Percentiles rank a stretch among this genome's conserved stretches.
Conservation (phyloP, 1,140 invertebrate species). For the Eriocheir sinensis region DNA sequence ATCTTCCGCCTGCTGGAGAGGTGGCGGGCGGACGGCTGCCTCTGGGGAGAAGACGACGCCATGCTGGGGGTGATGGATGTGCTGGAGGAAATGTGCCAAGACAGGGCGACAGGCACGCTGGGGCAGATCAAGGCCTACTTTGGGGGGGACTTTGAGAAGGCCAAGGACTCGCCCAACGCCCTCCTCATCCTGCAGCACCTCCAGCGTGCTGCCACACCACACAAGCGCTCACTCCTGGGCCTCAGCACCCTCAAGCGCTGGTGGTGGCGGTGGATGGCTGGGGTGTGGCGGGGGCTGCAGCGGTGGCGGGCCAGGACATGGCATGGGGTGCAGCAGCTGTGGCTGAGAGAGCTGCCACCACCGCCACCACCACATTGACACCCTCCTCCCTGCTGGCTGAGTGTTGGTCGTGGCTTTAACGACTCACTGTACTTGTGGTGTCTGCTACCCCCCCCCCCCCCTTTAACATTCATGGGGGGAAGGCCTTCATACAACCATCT, state of each 20-base stretch:
- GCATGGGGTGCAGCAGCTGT: too few relatives aligned
- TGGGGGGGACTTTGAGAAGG: slow-evolving; percentile 26
- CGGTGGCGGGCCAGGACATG: background rate
- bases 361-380: too few relatives aligned
- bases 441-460: too few relatives aligned
- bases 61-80: background rate
- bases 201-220: background rate
- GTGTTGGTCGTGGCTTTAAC: too few relatives aligned
- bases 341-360: too few relatives aligned
- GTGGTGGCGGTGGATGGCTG: background rate
- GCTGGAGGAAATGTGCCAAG: background rate
- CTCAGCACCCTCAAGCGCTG: background rate
- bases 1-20: background rate
- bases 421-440: too few relatives aligned
- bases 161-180: background rate
- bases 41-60: background rate
- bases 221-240: background rate
- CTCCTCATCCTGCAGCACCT: background rate
- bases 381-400: too few relatives aligned
- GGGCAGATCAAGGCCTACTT: slow-evolving; percentile 28
- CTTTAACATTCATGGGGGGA: too few relatives aligned
- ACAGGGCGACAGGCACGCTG: too few relatives aligned
- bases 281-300: too few relatives aligned
- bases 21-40: background rate
- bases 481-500: too few relatives aligned